Conservation (phyloP, 2,888 invertebrate genomes). For the Dinocampus coccinellae region DNA sequence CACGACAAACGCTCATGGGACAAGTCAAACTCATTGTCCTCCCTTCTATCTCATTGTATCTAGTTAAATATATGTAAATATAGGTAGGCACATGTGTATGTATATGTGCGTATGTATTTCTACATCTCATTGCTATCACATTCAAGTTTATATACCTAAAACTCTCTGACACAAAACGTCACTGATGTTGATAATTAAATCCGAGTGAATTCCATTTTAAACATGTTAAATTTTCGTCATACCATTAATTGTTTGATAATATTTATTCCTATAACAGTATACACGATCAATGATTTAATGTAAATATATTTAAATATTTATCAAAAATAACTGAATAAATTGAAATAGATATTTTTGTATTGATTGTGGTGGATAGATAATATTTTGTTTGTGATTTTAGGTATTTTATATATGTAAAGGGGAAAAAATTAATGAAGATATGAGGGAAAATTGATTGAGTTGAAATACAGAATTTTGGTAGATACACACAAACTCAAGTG, state of each 20-base stretch:
- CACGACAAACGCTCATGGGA: conserved; percentile 26
- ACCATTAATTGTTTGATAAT: neutral
- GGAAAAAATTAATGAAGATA: too few relatives aligned
- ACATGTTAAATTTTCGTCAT: conserved; percentile 11
- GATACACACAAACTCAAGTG: too few relatives aligned
- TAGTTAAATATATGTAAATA: neutral
- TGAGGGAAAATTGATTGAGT: too few relatives aligned
- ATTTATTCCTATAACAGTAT: neutral
- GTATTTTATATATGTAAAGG: too few relatives aligned
- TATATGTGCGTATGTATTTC: neutral
- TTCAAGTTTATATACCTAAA: conserved; percentile 8
- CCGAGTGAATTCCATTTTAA: conserved; percentile 5
- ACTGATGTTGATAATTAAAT: conserved; percentile 28
- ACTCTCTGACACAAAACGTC: neutral
- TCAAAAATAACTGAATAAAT: too few relatives aligned
- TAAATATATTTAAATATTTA: too few relatives aligned
- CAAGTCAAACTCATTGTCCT: conserved; percentile 18
- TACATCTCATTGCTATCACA: neutral
- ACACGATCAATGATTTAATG: too few relatives aligned
- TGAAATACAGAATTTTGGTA: too few relatives aligned
- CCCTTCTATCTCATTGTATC: neutral
- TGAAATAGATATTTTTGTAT: too few relatives aligned
- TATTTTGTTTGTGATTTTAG: too few relatives aligned
- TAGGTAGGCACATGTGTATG: neutral
- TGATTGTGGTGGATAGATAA: too few relatives aligned